Evolutionary conservation across 2,888 invertebrate species (phyloP), one percentile per base, ranked within the genome.

Genomic region (Sarcophaga subvicina): DNA sequence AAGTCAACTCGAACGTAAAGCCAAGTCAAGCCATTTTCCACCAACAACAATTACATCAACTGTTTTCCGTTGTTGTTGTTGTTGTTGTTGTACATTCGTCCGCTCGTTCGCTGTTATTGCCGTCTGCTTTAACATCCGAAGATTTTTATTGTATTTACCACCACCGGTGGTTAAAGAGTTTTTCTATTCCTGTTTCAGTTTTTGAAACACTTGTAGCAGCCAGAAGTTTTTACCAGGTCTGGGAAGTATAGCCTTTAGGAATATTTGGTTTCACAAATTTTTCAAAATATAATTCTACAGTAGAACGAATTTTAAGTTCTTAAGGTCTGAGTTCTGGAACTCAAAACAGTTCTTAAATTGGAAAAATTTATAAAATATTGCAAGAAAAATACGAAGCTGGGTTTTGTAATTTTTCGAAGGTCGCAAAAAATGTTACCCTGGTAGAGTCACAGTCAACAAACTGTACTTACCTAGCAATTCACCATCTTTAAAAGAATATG

Each of bases 11-110:
- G 59, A 69, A 63, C 25, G 17, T 12, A 72, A 66, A 66, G 54
- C 37, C 69, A 62, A 83, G 82, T 77, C 67, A 80, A 70, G 69
- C 66, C 69, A 82, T 79, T 60, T 64, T 73, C 22, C 63, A 80
- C 80, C 80, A 83, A 37, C 69, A 80, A 80, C 80, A 80, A 86
- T 83, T 86, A 80, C 73, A 73, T 77, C 72, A 73, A 80, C 75
- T 66, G 80, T 78, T 80, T 86, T 80, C 66, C 80, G 73, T 27
- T 37, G 37, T 10, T 10, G 37, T 37, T 37, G 37, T 37, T 37
- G 37, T 0, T 37, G 37, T 10, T 17, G 54, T 17, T 81, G 77
- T 80, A 37, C 60, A 37, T 76, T 67, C 64, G 20, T 72, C 64
- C 20, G 66, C 37, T 60, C 17, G 11, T 78, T 45, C 12, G 25